Evolutionary conservation across 2,888 invertebrate species (phyloP).

Genomic region (Tanaodytes sp.): DNA sequence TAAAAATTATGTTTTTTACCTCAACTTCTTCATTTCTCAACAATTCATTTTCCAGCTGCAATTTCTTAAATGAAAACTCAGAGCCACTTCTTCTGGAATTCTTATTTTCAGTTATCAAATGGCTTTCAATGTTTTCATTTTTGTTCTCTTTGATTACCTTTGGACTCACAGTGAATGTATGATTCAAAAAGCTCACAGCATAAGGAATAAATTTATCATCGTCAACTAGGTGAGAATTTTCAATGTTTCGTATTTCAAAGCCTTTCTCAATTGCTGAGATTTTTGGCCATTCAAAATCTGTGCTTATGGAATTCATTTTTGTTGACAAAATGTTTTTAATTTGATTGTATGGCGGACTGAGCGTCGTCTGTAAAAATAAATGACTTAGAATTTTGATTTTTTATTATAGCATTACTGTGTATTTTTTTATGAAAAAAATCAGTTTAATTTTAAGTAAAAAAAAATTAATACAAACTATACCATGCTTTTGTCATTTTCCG

Average conservation of each 20-base stretch:
- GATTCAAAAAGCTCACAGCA: no score
- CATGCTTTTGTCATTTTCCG: no score
- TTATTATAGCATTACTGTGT: no score
- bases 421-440: no score
- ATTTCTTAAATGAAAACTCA: constrained; percentile 67
- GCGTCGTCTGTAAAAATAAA: no score
- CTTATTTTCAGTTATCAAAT: constrained; percentile 63
- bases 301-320: constrained; percentile 64
- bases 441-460: no score
- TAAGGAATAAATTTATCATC: no score
- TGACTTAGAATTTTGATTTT: no score
- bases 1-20: constrained; percentile 50
- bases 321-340: no score
- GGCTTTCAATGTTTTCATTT: constrained; percentile 59
- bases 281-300: constrained; percentile 75
- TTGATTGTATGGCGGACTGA: no score
- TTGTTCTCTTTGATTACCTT: constrained; percentile 54
- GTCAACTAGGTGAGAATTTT: no score
- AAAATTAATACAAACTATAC: no score
- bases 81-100: constrained; percentile 54
- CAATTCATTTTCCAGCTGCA: constrained; percentile 66
- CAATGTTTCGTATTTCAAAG: constrained; percentile 48
- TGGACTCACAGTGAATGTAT: neutral
- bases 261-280: constrained; percentile 78
- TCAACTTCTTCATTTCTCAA: constrained; percentile 66